Evolutionary conservation across 2,888 invertebrate genomes (phyloP).

Genomic region (Meloe dianella): DNA sequence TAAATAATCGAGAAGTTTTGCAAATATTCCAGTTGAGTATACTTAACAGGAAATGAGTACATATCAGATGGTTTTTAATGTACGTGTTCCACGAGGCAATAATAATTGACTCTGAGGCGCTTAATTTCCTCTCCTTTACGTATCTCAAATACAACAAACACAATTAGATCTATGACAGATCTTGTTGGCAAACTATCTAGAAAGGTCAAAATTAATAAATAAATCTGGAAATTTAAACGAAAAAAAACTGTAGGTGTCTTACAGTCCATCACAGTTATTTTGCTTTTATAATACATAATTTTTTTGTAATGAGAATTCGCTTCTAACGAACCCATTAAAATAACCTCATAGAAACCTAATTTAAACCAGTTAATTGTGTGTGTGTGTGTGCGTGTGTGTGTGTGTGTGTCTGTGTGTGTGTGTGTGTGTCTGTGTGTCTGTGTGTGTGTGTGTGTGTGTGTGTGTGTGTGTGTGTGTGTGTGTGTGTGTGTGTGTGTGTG

Average conservation of each 20-base stretch:
- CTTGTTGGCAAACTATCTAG: neutral
- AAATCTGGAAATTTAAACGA: neutral
- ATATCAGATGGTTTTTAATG: slow-evolving; percentile 15
- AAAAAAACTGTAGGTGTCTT: neutral
- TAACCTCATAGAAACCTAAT: slow-evolving; percentile 54
- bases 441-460: slow-evolving; percentile 42
- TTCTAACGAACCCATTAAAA: slow-evolving; percentile 52
- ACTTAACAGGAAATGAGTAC: slow-evolving; percentile 25
- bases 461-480: slow-evolving; percentile 42
- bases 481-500: slow-evolving; percentile 44
- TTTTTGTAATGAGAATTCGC: neutral
- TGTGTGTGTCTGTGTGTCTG: slow-evolving; percentile 43
- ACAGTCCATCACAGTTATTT: neutral
- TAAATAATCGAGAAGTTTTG: slow-evolving; percentile 17
- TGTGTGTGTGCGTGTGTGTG: slow-evolving; percentile 41
- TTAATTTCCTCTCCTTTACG: slow-evolving; percentile 20
- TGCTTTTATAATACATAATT: neutral
- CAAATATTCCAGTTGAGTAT: slow-evolving; percentile 12
- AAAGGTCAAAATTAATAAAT: neutral
- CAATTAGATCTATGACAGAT: neutral
- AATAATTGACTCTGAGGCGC: slow-evolving; percentile 11
- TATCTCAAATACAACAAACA: neutral
- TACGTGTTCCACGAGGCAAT: slow-evolving; percentile 20
- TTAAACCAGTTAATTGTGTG: slow-evolving; percentile 54
- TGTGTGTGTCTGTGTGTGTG: slow-evolving; percentile 43